phyloP scores from a whole-genome alignment of 1,140 invertebrate species.

The Drosophila chauvacae region DNA sequence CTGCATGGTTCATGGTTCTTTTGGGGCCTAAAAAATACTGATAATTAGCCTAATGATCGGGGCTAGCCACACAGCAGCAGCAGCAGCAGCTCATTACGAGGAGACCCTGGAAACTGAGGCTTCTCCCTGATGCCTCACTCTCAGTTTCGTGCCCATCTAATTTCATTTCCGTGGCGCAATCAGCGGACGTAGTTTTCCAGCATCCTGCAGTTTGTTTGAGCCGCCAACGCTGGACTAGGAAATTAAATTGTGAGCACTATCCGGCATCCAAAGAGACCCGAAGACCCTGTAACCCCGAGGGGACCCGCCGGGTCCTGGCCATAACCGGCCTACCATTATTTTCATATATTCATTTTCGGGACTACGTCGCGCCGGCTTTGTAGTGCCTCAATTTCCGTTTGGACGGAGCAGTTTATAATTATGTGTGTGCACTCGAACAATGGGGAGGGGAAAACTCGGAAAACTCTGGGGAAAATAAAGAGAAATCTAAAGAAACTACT shows the following conservation, averaged over 20 bases:
- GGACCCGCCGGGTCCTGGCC: neutral
- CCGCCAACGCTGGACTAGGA: conserved; percentile 46
- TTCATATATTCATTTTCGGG: conserved; percentile 14
- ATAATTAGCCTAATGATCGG: conserved; percentile 62
- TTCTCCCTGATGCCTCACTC: neutral
- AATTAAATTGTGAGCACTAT: conserved; percentile 78
- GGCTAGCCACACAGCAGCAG: conserved; percentile 1
- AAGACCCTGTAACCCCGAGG: neutral
- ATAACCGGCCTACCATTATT: conserved; percentile 14
- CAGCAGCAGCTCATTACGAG: conserved; percentile 40
- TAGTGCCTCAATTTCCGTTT: conserved; percentile 69
- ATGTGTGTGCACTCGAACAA: conserved; percentile 28
- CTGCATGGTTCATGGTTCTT: conserved; percentile 15
- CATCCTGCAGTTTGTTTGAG: conserved; percentile 53
- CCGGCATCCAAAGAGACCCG: conserved; percentile 35
- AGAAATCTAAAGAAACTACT: neutral
- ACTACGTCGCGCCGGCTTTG: conserved; percentile 25
- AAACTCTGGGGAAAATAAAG: neutral
- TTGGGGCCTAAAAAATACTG: neutral
- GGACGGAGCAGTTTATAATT: conserved; percentile 59
- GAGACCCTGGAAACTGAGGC: neutral
- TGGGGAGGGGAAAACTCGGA: accelerated
- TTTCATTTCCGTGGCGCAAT: conserved; percentile 72
- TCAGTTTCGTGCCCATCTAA: conserved; percentile 32
- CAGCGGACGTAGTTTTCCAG: conserved; percentile 57